Base-by-base conservation (phyloP, 2,888 invertebrate species). In the Ophioninae sp. region DNA sequence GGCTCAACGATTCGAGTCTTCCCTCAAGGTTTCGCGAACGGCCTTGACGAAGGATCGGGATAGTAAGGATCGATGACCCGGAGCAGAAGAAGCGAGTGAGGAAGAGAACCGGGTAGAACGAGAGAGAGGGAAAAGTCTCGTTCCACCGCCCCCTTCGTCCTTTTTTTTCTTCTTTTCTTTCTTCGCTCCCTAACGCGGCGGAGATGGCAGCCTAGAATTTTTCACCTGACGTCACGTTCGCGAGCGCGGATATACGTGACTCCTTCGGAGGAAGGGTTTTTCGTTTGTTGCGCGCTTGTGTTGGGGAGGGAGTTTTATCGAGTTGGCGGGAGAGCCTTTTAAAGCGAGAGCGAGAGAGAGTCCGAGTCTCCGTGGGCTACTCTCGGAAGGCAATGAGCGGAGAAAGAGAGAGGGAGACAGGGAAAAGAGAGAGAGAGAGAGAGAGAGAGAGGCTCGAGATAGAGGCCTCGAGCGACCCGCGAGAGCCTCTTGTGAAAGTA, bases 401-500 rank as follows among this genome's bases (percentile, higher is more conserved):
- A 65, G 37, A n/a, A n/a, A 39, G 37, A 37, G 39, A 65, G 44
- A 68, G 68, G 17, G 58, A 39, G 58, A 58, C 59, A 67, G 56
- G 56, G 58, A 65, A 59, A n/a, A n/a, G n/a, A n/a, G n/a, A 67
- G 67, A 68, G 41, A 69, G 44, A 56, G 75, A 65, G 51, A 51
- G 73, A 73, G 61, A 61, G 65, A 65, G 65, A 37, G 64, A 63
- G 63, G 51, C 23, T n/a, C 41, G 64, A 22, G 51, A 68, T 7
- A 41, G 67, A 69, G 56, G 71, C 80, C 71, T 75, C 75, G 79
- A 64, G 76, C 61, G 67, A 58, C 65, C 63, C 67, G 73, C 56
- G 74, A 61, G 78, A 80, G 83, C 73, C 82, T 85, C 79, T 87
- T 86, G 87, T 86, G 87, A 87, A 87, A 87, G 87, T 87, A 87